Conservation (phyloP, 2,888 invertebrate genomes). For the Hemaris fuciformis region DNA sequence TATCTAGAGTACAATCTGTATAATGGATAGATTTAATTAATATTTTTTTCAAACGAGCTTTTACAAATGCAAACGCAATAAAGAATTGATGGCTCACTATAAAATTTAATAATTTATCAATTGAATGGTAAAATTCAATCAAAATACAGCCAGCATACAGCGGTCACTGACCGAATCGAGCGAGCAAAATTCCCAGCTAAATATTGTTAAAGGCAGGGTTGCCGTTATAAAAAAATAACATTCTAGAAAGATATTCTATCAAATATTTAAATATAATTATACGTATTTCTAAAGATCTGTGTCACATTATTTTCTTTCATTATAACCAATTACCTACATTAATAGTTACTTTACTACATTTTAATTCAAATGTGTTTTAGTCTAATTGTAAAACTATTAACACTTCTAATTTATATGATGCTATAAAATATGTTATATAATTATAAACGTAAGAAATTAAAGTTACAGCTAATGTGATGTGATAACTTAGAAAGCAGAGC, state of each 20-base stretch:
- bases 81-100: slow-evolving; percentile 31
- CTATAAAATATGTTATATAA: not conserved
- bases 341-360: not conserved
- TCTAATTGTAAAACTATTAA: not conserved
- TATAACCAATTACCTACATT: too few species aligned
- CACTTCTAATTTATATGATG: not conserved
- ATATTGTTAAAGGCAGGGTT: slow-evolving; percentile 21
- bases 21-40: not conserved
- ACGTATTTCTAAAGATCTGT: too few species aligned
- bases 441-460: not conserved
- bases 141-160: slow-evolving; percentile 13
- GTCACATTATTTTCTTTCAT: too few species aligned
- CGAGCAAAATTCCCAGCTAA: slow-evolving; percentile 25
- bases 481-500: not conserved
- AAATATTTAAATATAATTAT: too few species aligned
- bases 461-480: not conserved
- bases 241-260: not conserved
- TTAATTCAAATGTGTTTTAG: not conserved
- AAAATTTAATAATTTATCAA: slow-evolving; percentile 34
- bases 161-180: slow-evolving; percentile 28
- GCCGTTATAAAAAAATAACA: not conserved
- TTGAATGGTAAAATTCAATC: slow-evolving; percentile 33
- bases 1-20: not conserved
- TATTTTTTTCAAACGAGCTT: not conserved
- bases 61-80: not conserved